Conservation (phyloP, 1,140 invertebrate genomes). For the Drosophila simulans region DNA sequence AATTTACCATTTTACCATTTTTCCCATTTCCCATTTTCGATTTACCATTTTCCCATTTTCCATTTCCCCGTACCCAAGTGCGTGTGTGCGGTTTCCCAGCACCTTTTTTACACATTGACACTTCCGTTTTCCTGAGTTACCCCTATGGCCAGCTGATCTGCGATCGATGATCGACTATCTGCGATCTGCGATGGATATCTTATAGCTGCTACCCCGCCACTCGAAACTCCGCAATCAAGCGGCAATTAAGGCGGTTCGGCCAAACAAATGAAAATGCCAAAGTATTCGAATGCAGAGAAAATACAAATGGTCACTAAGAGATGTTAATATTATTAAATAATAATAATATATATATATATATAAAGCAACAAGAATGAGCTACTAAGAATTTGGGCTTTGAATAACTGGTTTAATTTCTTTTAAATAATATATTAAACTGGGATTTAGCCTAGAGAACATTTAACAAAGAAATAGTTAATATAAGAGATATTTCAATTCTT, state of each 20-base stretch:
- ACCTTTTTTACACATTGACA: constrained; percentile 79
- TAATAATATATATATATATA: no score
- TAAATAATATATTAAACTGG: no score
- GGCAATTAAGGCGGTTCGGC: constrained; percentile 67
- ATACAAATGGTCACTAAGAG: neutral
- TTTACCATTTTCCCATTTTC: constrained; percentile 21
- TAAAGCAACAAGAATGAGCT: no score
- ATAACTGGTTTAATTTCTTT: no score
- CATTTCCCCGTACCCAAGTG: constrained; percentile 9
- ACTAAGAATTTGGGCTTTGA: no score
- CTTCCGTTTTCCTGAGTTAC: constrained; percentile 54
- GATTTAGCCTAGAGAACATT: no score
- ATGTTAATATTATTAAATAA: neutral
- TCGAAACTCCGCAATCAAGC: constrained; percentile 70
- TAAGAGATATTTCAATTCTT: no score
- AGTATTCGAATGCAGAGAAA: constrained; percentile 1
- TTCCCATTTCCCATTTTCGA: constrained; percentile 1
- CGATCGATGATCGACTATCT: constrained; percentile 23
- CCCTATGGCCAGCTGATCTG: constrained; percentile 16
- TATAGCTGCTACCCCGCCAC: constrained; percentile 24
- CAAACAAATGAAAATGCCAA: constrained; percentile 12
- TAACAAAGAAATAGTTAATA: no score
- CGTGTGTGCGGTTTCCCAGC: constrained; percentile 68
- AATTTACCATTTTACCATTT: constrained; percentile 14
- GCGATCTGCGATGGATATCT: constrained; percentile 51